Conservation (phyloP, 2,113 vertebrate species). For the Ochotona princeps region DNA sequence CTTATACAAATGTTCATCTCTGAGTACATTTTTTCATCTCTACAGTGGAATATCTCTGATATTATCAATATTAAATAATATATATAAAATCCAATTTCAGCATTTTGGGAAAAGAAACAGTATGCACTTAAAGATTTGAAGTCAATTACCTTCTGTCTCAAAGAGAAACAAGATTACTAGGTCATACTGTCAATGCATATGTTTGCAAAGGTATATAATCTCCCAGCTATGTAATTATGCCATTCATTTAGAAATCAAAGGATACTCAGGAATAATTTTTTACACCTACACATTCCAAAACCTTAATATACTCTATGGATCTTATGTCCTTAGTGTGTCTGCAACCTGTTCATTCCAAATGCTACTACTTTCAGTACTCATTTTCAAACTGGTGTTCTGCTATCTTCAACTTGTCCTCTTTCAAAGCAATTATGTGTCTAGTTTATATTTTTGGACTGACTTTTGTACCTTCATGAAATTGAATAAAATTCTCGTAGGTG, state of each 20-base stretch:
- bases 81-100: background rate
- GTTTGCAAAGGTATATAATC: background rate
- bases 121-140: background rate
- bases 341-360: background rate
- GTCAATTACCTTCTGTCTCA: background rate
- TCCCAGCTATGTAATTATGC: background rate
- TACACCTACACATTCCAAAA: background rate
- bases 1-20: background rate
- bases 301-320: background rate
- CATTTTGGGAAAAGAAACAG: background rate
- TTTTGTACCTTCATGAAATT: conserved; percentile 6
- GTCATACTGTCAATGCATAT: background rate
- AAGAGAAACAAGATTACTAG: background rate
- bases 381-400: background rate
- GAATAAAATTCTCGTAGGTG: background rate
- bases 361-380: background rate
- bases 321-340: background rate
- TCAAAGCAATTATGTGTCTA: background rate
- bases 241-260: background rate
- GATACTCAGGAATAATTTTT: background rate
- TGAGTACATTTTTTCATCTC: background rate
- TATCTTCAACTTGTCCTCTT: background rate
- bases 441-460: background rate
- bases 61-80: background rate
- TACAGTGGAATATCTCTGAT: background rate